Base-by-base conservation (phyloP, 2,113 vertebrate genomes). In the Percina caprodes region DNA sequence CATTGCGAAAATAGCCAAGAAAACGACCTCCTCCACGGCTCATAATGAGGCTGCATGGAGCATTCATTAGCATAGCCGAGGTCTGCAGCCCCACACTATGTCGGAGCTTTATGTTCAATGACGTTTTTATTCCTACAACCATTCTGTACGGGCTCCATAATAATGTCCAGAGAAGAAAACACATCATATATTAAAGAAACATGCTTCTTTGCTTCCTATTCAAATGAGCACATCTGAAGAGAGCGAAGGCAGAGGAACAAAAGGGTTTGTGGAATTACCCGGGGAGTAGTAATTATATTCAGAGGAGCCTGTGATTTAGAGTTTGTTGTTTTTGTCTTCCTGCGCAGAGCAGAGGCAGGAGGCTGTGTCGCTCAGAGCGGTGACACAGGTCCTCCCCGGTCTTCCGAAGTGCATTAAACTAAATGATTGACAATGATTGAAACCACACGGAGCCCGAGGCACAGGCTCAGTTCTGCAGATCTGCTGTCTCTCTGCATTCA, bases 31-130 rank as follows among this genome's bases (percentile, higher is more conserved):
- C 90, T 84, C 79, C 72, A 5, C 49, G 42, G 83, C 91, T 88
- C 80, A 77, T 93, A 94, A 95, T 94, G 92, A 94, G 92, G 88
- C 89, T 77, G 86, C 91, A 80, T 77, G 82, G 90, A 90, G 77
- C 88, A 76, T 90, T 92, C 86, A 94, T 95, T 94, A 92, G 91
- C 91, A 94, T 94, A 92, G 89, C 83, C 89, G 70, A 82, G 86
- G 87, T 93, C 88, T 89, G 74, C 87, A 86, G 79, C 82, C 79
- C 78, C 58, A 90, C 83, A 54, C 80, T 88, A 77, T 86, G 85
- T 77, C 13, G 81, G 80, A 83, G 84, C 86, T 91, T 94, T 93
- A 93, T 93, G 90, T 83, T 80, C 77, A 26, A n/a, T 74, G 90
- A 91, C 89, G 59, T 86, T 94, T 94, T 93, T 93, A 93, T 90